Conservation (phyloP, 2,888 invertebrate species). For the Branchipolynoe longqiensis region DNA sequence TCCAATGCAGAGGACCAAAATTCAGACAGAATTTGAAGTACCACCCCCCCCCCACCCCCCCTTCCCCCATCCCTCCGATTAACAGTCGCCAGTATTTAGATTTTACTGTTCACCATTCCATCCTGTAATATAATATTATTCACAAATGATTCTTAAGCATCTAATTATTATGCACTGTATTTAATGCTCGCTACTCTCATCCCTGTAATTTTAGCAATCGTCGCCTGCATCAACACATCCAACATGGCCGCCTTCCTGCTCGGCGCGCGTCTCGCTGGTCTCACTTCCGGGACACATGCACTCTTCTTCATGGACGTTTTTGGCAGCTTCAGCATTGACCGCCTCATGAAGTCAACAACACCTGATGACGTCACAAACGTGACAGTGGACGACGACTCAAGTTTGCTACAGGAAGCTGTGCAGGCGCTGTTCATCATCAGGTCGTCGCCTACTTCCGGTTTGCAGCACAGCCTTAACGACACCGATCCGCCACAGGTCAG, state of each 20-base stretch:
- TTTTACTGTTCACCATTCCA: too few species aligned
- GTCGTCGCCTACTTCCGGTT: not conserved
- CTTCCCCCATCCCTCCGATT: too few species aligned
- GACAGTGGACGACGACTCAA: conserved; percentile 16
- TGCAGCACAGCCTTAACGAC: not conserved
- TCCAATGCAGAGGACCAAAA: too few species aligned
- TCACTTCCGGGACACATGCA: conserved; percentile 31
- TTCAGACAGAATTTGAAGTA: too few species aligned
- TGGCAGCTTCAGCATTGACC: not conserved
- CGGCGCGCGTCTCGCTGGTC: conserved; percentile 15
- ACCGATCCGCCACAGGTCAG: not conserved
- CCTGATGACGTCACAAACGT: conserved; percentile 16
- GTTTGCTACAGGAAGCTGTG: not conserved
- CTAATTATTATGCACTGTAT: too few species aligned
- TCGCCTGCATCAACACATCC: conserved; percentile 11
- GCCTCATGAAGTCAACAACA: not conserved
- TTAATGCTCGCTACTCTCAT: too few species aligned
- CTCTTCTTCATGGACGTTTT: conserved; percentile 9
- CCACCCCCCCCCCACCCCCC: too few species aligned
- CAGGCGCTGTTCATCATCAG: conserved; percentile 17
- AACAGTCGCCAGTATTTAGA: too few species aligned
- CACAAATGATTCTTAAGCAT: too few species aligned
- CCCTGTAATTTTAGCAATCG: conserved; percentile 1
- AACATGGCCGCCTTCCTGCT: conserved; percentile 45
- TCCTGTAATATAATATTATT: too few species aligned